Evolutionary conservation across 2,888 invertebrate genomes (phyloP).

Genomic region (Leuctra nigra): DNA sequence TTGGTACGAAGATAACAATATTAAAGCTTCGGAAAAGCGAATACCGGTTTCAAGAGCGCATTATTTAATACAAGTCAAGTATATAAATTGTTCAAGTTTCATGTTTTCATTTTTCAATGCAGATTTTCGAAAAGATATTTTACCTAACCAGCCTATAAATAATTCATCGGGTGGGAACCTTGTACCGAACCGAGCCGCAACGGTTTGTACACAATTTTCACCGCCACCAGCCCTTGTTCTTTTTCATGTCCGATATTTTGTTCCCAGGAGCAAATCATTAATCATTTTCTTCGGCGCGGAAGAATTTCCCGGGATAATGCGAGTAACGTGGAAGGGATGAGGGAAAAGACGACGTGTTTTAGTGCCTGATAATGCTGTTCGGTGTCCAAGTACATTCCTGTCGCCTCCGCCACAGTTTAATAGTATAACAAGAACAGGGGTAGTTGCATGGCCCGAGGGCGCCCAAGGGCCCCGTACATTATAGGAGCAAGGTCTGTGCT

Average conservation of each 20-base stretch:
- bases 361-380: too few species aligned
- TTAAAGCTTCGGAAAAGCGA: background rate
- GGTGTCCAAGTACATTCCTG: too few species aligned
- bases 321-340: too few species aligned
- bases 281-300: background rate
- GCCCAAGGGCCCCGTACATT: too few species aligned
- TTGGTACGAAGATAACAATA: background rate
- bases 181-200: background rate
- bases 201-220: too few species aligned
- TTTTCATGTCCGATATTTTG: background rate
- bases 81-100: conserved; percentile 2
- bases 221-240: background rate
- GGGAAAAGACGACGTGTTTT: too few species aligned
- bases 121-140: conserved; percentile 5
- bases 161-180: background rate
- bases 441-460: too few species aligned
- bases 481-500: too few species aligned
- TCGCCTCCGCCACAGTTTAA: too few species aligned
- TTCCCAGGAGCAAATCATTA: background rate
- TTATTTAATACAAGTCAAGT: too few species aligned
- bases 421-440: too few species aligned
- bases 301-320: too few species aligned
- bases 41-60: conserved; percentile 10
- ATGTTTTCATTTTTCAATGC: conserved; percentile 1
- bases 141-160: background rate